Evolutionary conservation across 1,140 invertebrate genomes (phyloP).

Genomic region (Schlechtendalia chinensis): DNA sequence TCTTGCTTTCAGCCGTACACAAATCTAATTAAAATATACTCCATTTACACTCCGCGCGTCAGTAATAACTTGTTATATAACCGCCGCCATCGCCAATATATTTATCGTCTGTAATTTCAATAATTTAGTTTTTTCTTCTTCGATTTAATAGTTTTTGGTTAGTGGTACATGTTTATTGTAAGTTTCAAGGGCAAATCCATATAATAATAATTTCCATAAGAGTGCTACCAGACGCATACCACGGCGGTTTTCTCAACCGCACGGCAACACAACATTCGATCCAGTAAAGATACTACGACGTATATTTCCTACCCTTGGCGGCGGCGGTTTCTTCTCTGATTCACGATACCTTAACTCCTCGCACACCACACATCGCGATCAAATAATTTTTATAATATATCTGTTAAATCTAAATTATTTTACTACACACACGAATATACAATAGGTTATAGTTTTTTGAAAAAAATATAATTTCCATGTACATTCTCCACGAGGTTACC

Average conservation of each 20-base stretch:
- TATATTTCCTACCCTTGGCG: not conserved
- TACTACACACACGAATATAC: not conserved
- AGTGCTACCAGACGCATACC: conserved; percentile 1
- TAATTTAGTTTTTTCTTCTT: conserved; percentile 14
- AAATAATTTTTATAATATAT: not conserved
- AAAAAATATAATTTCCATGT: not conserved
- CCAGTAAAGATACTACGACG: conserved; percentile 3
- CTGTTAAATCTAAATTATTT: not conserved
- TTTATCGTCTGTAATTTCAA: not conserved
- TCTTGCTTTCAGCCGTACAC: not conserved
- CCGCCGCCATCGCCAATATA: not conserved
- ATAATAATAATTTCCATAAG: not conserved
- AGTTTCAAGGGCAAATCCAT: conserved; percentile 20
- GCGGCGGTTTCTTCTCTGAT: not conserved
- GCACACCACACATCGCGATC: not conserved
- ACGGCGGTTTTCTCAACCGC: not conserved
- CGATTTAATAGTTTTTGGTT: conserved; percentile 1
- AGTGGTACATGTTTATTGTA: not conserved
- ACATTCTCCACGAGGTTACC: not conserved
- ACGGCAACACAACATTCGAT: not conserved
- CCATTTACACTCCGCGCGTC: too few species aligned
- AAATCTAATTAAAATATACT: not conserved
- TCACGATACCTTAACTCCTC: not conserved
- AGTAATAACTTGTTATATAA: not conserved
- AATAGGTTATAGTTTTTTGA: not conserved